Evolutionary conservation across 2,113 vertebrate genomes (phyloP).

Genomic region (Lamprotornis superbus): DNA sequence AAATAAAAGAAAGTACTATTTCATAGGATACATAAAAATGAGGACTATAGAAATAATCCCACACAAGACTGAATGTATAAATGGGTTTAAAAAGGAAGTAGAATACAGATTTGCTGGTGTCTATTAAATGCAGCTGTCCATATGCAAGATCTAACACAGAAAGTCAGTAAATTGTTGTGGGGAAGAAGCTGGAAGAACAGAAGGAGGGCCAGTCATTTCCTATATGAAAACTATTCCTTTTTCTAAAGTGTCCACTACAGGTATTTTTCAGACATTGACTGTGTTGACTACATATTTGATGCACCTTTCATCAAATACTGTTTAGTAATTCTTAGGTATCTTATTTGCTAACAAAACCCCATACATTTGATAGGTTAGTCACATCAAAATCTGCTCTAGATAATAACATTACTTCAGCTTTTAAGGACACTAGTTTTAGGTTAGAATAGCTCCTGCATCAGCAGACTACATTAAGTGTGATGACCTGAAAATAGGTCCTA

Average conservation of each 20-base stretch:
- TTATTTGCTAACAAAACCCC: not conserved
- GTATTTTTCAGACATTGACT: not conserved
- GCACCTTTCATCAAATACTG: rapidly evolving
- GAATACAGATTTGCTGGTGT: not conserved
- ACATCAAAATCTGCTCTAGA: not conserved
- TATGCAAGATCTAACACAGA: not conserved
- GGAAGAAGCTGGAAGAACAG: not conserved
- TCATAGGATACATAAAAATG: not conserved
- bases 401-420: not conserved
- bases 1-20: not conserved
- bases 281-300: not conserved
- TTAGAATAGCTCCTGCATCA: not conserved
- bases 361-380: not conserved
- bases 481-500: not conserved
- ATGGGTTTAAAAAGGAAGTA: not conserved
- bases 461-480: not conserved
- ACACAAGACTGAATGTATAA: not conserved
- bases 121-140: not conserved
- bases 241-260: not conserved
- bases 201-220: not conserved
- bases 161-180: not conserved
- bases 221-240: not conserved
- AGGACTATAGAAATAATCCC: not conserved
- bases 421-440: not conserved
- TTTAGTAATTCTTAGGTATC: not conserved